These are phyloP conservation scores for Lithophane leautieri DNA, from an alignment of 2,888 invertebrate genomes.

Conservation along the genomic window DNA sequence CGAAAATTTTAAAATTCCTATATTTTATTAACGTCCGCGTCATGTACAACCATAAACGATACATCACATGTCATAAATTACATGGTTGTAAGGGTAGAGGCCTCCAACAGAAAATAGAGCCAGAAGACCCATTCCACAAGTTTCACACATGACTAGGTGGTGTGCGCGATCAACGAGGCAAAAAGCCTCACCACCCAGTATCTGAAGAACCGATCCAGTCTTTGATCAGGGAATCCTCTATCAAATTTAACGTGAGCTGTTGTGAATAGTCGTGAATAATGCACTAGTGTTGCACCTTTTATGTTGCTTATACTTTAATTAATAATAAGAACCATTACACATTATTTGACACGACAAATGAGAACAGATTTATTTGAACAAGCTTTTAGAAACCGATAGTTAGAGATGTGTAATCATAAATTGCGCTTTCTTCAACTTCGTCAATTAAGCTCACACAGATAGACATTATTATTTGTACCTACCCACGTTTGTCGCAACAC, in stretches of 20 bases:
- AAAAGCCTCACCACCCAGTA: not conserved
- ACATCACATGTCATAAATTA: constrained; percentile 54
- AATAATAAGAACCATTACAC: not conserved
- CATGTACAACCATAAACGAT: constrained; percentile 48
- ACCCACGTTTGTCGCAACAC: no score
- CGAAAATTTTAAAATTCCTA: constrained; percentile 32
- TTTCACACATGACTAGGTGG: not conserved
- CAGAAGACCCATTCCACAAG: constrained; percentile 19
- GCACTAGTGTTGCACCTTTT: not conserved
- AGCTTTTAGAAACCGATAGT: not conserved
- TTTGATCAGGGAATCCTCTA: not conserved
- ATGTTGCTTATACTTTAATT: not conserved
- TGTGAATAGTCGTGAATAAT: not conserved
- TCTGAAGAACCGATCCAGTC: not conserved
- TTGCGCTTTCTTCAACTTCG: not conserved
- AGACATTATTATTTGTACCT: not conserved
- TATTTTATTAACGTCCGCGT: constrained; percentile 45
- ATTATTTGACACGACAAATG: not conserved
- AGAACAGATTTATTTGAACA: not conserved
- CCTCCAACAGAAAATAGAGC: not conserved
- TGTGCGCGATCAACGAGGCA: not conserved
- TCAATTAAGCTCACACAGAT: not conserved
- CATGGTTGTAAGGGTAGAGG: constrained; percentile 39
- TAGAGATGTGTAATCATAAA: not conserved
- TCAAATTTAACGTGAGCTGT: not conserved